A percentile compares a stretch with the other conserved stretches of the same genome.
phyloP scores from a whole-genome alignment of 2,888 invertebrate genomes.

The Argynnis bischoffii region DNA sequence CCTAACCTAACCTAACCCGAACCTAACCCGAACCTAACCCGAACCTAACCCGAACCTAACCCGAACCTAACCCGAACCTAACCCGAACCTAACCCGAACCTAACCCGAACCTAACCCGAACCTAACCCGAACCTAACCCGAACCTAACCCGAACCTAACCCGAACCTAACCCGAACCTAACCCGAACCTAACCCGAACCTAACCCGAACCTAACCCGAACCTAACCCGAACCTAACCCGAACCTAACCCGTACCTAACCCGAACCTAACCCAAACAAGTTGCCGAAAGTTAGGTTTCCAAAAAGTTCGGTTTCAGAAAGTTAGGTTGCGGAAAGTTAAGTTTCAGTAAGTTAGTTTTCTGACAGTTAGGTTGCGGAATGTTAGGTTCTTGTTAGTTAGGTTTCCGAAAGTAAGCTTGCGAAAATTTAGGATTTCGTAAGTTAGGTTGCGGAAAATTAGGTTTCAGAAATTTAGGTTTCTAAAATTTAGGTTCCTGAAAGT shows the following conservation, averaged over 20 bases:
- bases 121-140: constrained; percentile 31
- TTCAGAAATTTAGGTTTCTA: too few species aligned
- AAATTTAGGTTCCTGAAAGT: too few species aligned
- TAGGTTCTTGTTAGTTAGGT: too few species aligned
- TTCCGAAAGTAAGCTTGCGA: too few species aligned
- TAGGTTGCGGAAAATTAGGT: too few species aligned
- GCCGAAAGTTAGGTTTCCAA: too few species aligned
- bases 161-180: constrained; percentile 36
- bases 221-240: constrained; percentile 38
- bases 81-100: constrained; percentile 42
- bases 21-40: constrained; percentile 32
- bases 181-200: constrained; percentile 37
- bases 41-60: constrained; percentile 39
- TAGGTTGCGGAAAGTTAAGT: too few species aligned
- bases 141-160: constrained; percentile 36
- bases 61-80: constrained; percentile 40
- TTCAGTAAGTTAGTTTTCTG: too few species aligned
- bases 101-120: constrained; percentile 42
- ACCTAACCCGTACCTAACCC: constrained; percentile 36
- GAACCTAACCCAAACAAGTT: constrained; percentile 37
- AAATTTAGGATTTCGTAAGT: too few species aligned
- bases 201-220: constrained; percentile 40
- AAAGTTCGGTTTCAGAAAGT: too few species aligned
- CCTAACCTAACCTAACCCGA: too few species aligned
- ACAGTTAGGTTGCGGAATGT: too few species aligned